These are phyloP conservation scores for Morpho helenor DNA, from an alignment of 2,888 invertebrate genomes.

Conservation along the genomic window DNA sequence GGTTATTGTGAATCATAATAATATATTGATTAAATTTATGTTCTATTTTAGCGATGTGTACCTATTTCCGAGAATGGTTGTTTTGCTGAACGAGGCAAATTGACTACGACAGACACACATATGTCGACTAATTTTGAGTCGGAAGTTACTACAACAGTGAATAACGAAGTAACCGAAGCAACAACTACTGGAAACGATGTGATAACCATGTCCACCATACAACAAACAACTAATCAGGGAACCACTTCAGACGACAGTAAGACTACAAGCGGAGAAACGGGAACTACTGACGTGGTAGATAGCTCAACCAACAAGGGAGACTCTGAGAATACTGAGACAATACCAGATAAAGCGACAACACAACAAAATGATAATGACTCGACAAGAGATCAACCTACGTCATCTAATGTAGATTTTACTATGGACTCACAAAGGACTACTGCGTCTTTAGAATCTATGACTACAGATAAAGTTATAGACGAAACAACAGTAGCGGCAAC, in stretches of 20 bases:
- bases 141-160: constrained; percentile 8
- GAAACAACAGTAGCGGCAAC: not conserved
- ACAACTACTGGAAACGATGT: constrained; percentile 6
- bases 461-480: not conserved
- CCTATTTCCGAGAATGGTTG: constrained; percentile 27
- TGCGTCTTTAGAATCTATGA: not conserved
- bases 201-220: not conserved
- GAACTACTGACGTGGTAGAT: constrained; percentile 6
- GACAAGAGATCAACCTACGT: not conserved
- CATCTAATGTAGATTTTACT: not conserved
- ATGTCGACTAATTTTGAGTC: constrained; percentile 4
- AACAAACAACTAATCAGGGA: not conserved
- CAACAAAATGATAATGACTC: not conserved
- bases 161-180: not conserved
- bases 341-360: not conserved
- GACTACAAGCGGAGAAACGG: constrained; percentile 5
- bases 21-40: too few relatives aligned
- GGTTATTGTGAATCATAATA: too few relatives aligned
- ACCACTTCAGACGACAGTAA: constrained; percentile 2
- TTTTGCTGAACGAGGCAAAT: constrained; percentile 17
- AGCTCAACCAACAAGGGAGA: not conserved
- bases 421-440: not conserved
- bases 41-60: constrained; percentile 21
- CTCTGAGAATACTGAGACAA: not conserved
- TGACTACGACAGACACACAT: constrained; percentile 10